Evolutionary conservation across 2,113 vertebrate genomes (phyloP).

Genomic region (Cettia cetti): DNA sequence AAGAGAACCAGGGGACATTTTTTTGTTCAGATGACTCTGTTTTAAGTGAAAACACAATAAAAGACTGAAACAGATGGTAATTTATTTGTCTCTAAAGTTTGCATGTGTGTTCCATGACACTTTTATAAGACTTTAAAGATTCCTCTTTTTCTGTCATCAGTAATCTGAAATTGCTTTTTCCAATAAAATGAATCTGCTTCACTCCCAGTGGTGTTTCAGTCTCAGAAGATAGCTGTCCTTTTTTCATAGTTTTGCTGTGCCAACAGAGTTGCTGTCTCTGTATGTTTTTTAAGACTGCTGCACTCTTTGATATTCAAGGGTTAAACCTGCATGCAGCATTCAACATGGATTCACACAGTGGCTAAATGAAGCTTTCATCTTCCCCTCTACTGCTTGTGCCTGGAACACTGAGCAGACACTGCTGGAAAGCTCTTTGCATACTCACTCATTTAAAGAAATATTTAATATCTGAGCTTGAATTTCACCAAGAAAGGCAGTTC

Average conservation of each 20-base stretch:
- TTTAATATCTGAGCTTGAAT: not conserved
- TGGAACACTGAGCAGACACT: not conserved
- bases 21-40: not conserved
- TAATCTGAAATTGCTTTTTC: not conserved
- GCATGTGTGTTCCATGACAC: not conserved
- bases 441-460: not conserved
- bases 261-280: not conserved
- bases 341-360: not conserved
- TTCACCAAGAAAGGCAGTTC: not conserved
- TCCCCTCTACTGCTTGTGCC: not conserved
- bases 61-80: not conserved
- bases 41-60: not conserved
- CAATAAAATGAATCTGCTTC: not conserved
- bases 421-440: not conserved
- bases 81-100: not conserved
- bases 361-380: not conserved
- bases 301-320: not conserved
- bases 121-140: not conserved
- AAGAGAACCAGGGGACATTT: not conserved
- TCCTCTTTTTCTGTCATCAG: not conserved
- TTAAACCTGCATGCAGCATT: not conserved
- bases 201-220: not conserved
- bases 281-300: not conserved
- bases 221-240: not conserved
- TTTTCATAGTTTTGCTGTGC: not conserved